Evolutionary conservation across 2,888 invertebrate species (phyloP), one percentile per base, ranked within the genome.

Genomic region (Malacosoma neustria): DNA sequence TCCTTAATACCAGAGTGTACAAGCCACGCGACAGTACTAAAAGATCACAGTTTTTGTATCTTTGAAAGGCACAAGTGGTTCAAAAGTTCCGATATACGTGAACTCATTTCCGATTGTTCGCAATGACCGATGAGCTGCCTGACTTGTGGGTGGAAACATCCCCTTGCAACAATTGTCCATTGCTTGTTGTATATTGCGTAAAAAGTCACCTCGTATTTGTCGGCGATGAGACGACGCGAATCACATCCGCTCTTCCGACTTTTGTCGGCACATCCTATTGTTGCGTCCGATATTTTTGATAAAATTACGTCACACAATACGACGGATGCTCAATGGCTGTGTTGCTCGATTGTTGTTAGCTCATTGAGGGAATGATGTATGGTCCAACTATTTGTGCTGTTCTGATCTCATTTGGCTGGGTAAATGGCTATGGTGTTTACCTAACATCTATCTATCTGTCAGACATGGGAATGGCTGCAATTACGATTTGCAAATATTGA

Each of bases 211-310:
- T 55, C 56, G 49, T 49, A 46, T 72, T 76, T 75, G 80, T 72
- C 74, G 76, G 70, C 68, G 61, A 60, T 67, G 62, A 72, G 64
- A 68, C 79, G 84, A 65, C 69, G 73, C 82, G 82, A 84, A 85
- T 84, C 58, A 73, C 74, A 84, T 85, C 84, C 85, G 85, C 72
- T 82, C 74, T 81, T 81, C 82, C 84, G 82, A 82, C 82, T 76
- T 79, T 81, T 81, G 81, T 81, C 79, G 77, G 72, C 59, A 54
- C 49, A 49, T 57, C 45, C 72, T 41, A 77, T 84, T 82, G 79
- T 81, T 51, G 59, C 53, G 65, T 72, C 69, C 72, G 71, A 81
- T 81, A 75, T 82, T 80, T 81, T 85, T 85, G 81, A 84, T 85
- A 69, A 84, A 79, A 84, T 84, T 82, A 85, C 79, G 68, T 72